A percentile compares a stretch with the other conserved stretches of the same genome.
Conservation (phyloP, 2,797 vertebrate genomes). For the Ceryle rudis region DNA sequence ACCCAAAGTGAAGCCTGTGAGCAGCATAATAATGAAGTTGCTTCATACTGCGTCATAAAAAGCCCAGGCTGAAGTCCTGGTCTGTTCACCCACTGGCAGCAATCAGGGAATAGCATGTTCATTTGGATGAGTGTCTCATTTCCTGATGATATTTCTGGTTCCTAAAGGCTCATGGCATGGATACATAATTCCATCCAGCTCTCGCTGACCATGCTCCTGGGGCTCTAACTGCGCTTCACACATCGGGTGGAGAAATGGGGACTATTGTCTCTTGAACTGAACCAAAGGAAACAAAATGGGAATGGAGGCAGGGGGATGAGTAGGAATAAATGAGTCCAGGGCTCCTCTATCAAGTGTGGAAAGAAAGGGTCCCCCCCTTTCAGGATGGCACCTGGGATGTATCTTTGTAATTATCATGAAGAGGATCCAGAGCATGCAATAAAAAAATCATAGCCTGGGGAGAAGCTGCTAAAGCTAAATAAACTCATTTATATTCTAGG, state of each 20-base stretch:
- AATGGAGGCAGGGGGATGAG: not conserved
- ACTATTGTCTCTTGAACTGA: not conserved
- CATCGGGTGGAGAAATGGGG: accelerated
- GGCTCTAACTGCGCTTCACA: not conserved
- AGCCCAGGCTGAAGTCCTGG: not conserved
- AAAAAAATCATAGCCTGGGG: not conserved
- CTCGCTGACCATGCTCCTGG: not conserved
- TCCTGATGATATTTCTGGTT: slow-evolving; percentile 43
- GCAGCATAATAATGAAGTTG: not conserved
- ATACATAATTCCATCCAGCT: not conserved
- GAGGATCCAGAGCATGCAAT: not conserved
- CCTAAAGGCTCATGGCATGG: not conserved
- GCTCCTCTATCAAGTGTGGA: not conserved
- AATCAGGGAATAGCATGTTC: slow-evolving; percentile 37
- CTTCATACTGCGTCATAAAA: not conserved
- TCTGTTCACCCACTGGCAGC: not conserved
- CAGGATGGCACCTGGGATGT: not conserved
- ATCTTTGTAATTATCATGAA: not conserved
- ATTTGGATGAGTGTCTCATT: slow-evolving; percentile 66
- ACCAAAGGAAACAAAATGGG: not conserved
- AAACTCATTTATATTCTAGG: not conserved
- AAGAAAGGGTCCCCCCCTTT: not conserved
- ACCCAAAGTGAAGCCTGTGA: not conserved
- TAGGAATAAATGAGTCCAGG: not conserved
- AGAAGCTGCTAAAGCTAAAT: not conserved